Evolutionary conservation across 2,113 vertebrate species (phyloP).

Genomic region (Opisthocomus hoazin): DNA sequence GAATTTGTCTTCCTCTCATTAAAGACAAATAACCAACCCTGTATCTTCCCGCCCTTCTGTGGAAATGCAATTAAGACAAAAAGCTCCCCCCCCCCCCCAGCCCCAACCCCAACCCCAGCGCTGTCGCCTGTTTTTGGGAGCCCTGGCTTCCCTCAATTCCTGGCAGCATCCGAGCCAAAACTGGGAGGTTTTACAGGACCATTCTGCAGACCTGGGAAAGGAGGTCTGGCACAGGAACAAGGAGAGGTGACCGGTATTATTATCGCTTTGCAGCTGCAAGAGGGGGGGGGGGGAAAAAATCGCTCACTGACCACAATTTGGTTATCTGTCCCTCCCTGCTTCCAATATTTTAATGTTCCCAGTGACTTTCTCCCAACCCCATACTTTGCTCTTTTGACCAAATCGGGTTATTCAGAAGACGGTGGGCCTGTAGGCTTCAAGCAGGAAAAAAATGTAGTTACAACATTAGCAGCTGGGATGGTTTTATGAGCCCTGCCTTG

Average conservation of each 20-base stretch:
- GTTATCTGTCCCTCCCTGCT: background rate
- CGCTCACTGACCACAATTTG: background rate
- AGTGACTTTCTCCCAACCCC: background rate
- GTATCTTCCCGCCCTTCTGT: background rate
- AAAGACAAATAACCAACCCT: background rate
- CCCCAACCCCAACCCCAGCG: background rate
- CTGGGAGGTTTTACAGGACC: background rate
- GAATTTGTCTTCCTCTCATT: constrained; percentile 24
- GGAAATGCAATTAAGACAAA: background rate
- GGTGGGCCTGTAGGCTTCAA: background rate
- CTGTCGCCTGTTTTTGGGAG: background rate
- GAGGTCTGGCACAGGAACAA: background rate
- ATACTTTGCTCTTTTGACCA: background rate
- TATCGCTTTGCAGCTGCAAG: background rate
- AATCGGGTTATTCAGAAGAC: background rate
- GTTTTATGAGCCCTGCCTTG: constrained; percentile 8
- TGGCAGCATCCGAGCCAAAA: background rate
- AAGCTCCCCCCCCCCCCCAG: background rate
- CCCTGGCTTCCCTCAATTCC: background rate
- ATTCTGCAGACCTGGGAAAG: background rate
- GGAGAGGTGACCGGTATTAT: background rate
- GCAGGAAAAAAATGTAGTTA: constrained; percentile 4
- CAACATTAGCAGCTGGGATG: constrained; percentile 21
- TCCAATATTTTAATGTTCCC: background rate
- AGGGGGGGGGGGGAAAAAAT: too few relatives aligned